Evolutionary conservation across 2,888 invertebrate genomes (phyloP).

Genomic region (Apodemia mormo): DNA sequence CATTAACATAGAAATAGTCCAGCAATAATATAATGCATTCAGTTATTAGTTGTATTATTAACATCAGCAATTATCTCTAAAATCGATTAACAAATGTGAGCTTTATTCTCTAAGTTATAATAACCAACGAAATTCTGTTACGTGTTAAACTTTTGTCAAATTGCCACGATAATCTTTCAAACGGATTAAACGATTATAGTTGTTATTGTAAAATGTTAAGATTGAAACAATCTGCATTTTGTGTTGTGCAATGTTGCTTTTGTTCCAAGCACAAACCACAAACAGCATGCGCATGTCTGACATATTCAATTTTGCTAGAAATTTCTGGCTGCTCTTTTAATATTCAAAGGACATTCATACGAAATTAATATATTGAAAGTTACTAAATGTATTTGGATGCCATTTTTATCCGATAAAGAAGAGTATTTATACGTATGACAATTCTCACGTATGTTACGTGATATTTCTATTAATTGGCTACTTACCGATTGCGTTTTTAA

Average conservation of each 20-base stretch:
- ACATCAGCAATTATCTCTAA: constrained; percentile 2
- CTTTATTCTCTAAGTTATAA: constrained; percentile 27
- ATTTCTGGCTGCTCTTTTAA: constrained; percentile 39
- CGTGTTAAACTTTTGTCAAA: constrained; percentile 31
- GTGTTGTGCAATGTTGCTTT: constrained; percentile 25
- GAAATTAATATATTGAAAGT: not conserved
- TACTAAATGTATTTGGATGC: no score
- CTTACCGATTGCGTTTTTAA: no score
- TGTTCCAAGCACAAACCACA: constrained; percentile 55
- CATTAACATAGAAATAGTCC: not conserved
- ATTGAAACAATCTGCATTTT: constrained; percentile 8
- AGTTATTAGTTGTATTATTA: constrained; percentile 8
- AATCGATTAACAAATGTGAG: constrained; percentile 24
- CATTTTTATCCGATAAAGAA: not conserved
- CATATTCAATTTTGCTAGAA: constrained; percentile 50
- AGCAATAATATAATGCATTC: not conserved
- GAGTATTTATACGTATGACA: no score
- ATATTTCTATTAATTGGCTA: no score
- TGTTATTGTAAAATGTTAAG: constrained; percentile 23
- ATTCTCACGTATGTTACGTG: no score
- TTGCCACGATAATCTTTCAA: constrained; percentile 9
- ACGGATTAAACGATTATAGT: constrained; percentile 17
- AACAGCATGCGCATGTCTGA: constrained; percentile 57
- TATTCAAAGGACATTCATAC: constrained; percentile 8
- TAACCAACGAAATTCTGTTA: constrained; percentile 14